Percentiles rank a stretch among this genome's conserved stretches.
phyloP scores from a whole-genome alignment of 1,140 invertebrate genomes.

The Pristionchus pacificus region DNA sequence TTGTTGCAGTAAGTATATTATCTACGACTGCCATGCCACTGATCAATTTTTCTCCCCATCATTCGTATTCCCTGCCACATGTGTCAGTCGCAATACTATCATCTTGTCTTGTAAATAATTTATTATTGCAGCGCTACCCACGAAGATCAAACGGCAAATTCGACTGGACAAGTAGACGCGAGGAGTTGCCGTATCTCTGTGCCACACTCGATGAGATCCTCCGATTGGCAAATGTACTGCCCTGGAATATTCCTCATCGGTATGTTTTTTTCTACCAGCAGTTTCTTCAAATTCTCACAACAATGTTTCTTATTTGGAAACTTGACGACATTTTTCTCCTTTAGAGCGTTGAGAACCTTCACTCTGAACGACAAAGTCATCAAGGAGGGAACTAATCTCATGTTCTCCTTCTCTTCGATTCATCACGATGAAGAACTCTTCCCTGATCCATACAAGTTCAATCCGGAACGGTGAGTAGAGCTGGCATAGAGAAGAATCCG shows the following conservation, averaged over 20 bases:
- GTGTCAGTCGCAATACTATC: too few species aligned
- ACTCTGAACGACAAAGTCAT: constrained; percentile 12
- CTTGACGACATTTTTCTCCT: too few species aligned
- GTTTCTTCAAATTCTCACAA: background rate
- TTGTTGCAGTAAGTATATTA: constrained; percentile 30
- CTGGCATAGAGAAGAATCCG: too few species aligned
- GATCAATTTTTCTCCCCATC: too few species aligned
- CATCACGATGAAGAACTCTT: constrained; percentile 73
- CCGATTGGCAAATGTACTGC: constrained; percentile 41
- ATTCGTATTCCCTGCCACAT: too few species aligned
- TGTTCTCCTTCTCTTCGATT: constrained; percentile 77
- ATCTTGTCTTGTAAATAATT: too few species aligned
- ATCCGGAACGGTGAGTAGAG: constrained; percentile 65
- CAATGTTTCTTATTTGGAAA: background rate
- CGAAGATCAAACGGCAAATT: too few species aligned
- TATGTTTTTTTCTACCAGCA: background rate
- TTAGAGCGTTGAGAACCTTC: too few species aligned
- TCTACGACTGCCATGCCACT: too few species aligned
- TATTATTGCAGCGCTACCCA: too few species aligned
- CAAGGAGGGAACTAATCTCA: constrained; percentile 63
- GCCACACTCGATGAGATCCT: constrained; percentile 41
- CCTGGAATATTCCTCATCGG: constrained; percentile 39
- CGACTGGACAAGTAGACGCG: background rate
- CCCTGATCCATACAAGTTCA: constrained; percentile 70
- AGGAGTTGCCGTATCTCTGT: constrained; percentile 27